These are phyloP conservation scores for Ariopsis seemanni DNA, from an alignment of 2,113 vertebrate genomes.

Conservation along the genomic window DNA sequence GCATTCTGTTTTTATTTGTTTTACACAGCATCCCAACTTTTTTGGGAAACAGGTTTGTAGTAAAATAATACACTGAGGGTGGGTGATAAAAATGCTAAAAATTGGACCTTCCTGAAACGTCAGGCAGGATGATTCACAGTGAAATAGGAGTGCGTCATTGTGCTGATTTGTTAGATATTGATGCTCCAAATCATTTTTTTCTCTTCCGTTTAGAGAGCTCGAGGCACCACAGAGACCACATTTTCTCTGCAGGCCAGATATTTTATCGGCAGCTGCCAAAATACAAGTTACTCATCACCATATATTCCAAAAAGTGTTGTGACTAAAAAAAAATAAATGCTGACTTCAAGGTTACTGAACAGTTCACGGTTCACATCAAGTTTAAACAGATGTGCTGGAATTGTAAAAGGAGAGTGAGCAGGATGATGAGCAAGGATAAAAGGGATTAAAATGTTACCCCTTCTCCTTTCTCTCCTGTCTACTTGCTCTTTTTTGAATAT, in stretches of 20 bases:
- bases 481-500: background rate
- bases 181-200: background rate
- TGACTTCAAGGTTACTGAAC: background rate
- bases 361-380: background rate
- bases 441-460: background rate
- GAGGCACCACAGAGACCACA: background rate
- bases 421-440: background rate
- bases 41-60: background rate
- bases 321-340: background rate
- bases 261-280: conserved; percentile 7
- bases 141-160: background rate
- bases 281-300: background rate
- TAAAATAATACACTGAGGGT: background rate
- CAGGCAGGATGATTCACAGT: background rate
- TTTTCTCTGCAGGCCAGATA: background rate
- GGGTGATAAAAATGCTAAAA: background rate
- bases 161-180: background rate
- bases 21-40: no score
- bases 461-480: background rate
- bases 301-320: background rate
- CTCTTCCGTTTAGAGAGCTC: background rate
- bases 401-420: background rate
- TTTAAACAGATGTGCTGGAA: background rate
- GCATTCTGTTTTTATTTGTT: no score
- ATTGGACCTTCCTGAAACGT: background rate